phyloP scores from a whole-genome alignment of 2,113 vertebrate species.

The Lamprologus tigripictilis region DNA sequence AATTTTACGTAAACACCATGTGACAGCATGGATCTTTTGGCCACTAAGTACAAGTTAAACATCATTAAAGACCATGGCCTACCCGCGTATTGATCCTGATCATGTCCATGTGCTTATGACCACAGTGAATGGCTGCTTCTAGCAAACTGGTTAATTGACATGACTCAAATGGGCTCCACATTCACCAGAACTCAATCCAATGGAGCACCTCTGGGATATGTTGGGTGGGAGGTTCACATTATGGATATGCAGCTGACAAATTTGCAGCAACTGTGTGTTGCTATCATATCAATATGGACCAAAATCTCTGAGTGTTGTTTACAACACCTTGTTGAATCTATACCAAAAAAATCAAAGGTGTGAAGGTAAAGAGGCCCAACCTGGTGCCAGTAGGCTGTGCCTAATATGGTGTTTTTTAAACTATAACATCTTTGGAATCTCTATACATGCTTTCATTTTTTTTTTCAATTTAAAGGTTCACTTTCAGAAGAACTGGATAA shows the following conservation, averaged over 20 bases:
- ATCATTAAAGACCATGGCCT: neutral
- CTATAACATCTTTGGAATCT: neutral
- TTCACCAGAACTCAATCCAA: neutral
- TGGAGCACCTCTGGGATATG: neutral
- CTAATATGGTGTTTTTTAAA: neutral
- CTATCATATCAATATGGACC: neutral
- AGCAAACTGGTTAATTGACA: neutral
- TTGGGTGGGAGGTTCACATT: neutral
- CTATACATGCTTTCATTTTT: neutral
- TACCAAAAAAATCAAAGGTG: neutral
- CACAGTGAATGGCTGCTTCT: neutral
- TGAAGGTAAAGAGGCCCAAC: neutral
- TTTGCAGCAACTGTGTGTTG: neutral
- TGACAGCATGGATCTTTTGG: neutral
- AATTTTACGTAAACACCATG: neutral
- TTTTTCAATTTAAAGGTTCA: constrained; percentile 6
- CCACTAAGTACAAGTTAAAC: neutral
- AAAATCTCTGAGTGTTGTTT: neutral
- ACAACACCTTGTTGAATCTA: neutral
- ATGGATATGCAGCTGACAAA: neutral
- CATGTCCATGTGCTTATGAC: neutral
- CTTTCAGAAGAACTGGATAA: constrained; percentile 57
- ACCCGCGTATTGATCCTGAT: neutral
- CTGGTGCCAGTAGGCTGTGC: neutral
- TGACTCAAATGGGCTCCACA: neutral